Conservation (phyloP, 2,888 invertebrate species). For the Perizoma affinitatum region DNA sequence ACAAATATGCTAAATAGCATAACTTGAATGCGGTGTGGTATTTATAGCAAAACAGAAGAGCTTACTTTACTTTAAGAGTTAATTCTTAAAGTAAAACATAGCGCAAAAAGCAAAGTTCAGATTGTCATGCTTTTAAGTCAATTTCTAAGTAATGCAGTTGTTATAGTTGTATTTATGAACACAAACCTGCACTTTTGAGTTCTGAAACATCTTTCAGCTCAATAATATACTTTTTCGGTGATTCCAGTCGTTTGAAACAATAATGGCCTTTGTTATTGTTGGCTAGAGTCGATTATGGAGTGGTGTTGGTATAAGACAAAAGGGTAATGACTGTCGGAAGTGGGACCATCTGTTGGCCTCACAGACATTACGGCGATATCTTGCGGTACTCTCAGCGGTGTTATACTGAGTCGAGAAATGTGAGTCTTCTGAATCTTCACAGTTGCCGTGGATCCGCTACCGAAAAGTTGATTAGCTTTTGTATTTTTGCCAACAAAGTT, state of each 20-base stretch:
- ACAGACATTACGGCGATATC: slow-evolving; percentile 70
- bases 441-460: slow-evolving; percentile 9
- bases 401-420: slow-evolving; percentile 51
- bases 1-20: too few species aligned
- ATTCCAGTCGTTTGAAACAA: slow-evolving; percentile 46
- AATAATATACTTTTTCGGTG: slow-evolving; percentile 64
- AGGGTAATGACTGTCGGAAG: slow-evolving; percentile 70
- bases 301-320: slow-evolving; percentile 62
- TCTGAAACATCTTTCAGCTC: slow-evolving; percentile 68
- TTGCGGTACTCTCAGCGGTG: slow-evolving; percentile 53
- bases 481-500: neutral
- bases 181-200: slow-evolving; percentile 66
- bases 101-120: too few species aligned
- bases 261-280: slow-evolving; percentile 39
- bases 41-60: too few species aligned
- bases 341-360: slow-evolving; percentile 74
- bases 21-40: too few species aligned
- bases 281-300: slow-evolving; percentile 45
- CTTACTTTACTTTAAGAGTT: too few species aligned
- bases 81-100: too few species aligned
- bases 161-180: slow-evolving; percentile 36
- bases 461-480: slow-evolving; percentile 4
- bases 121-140: too few species aligned
- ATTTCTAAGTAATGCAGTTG: too few species aligned
- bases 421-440: slow-evolving; percentile 35